phyloP scores from a whole-genome alignment of 1,140 invertebrate genomes.

The Micrasema minimum region DNA sequence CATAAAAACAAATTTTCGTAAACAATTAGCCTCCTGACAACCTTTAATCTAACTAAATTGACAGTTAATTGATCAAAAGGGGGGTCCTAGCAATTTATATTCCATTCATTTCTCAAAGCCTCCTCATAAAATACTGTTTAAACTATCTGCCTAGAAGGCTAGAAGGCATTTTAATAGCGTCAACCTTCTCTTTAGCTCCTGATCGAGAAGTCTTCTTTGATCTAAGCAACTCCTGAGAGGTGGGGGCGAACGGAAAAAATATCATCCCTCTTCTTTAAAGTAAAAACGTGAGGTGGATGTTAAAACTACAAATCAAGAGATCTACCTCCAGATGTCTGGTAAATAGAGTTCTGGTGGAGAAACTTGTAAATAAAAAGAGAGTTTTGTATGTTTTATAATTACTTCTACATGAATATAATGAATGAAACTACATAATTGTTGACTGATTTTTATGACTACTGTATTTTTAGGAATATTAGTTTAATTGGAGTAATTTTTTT shows the following conservation, averaged over 20 bases:
- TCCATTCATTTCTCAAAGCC: neutral
- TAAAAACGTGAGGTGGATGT: constrained; percentile 41
- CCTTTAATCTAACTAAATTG: no score
- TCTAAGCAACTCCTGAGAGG: constrained; percentile 16
- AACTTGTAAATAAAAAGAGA: no score
- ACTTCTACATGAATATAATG: no score
- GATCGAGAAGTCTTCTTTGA: constrained; percentile 18
- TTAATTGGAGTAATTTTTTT: no score
- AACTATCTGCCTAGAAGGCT: constrained; percentile 13
- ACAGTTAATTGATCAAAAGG: no score
- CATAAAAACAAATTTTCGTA: no score
- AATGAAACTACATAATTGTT: no score
- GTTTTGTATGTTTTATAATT: no score
- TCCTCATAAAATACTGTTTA: constrained; percentile 20
- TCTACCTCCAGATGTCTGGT: constrained; percentile 11
- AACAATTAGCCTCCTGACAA: no score
- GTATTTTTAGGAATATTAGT: no score
- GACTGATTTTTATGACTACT: no score
- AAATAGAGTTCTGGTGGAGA: constrained; percentile 2
- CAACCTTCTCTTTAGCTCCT: constrained; percentile 17
- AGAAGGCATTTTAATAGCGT: constrained; percentile 30
- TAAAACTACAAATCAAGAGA: constrained; percentile 46
- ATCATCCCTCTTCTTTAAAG: constrained; percentile 39
- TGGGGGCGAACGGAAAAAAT: constrained; percentile 27
- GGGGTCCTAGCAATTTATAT: neutral